Percentiles rank a stretch among this genome's conserved stretches.
Conservation (phyloP, 2,113 vertebrate species). For the Bubo blakistoni region DNA sequence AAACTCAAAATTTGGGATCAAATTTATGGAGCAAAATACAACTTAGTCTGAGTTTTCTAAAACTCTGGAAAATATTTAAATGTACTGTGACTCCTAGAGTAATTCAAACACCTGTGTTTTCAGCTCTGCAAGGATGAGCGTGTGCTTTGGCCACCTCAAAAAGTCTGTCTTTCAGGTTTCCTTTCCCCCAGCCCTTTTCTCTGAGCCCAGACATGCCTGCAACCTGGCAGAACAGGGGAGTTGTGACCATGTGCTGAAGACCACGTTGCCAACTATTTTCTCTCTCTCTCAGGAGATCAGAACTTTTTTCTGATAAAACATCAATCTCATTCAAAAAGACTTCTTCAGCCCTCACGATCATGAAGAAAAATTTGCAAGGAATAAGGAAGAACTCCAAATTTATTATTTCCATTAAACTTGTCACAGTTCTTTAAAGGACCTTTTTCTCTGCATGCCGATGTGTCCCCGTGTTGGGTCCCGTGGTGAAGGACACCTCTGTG, state of each 20-base stretch:
- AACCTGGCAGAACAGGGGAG: not conserved
- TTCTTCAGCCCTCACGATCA: not conserved
- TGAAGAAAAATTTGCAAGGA: not conserved
- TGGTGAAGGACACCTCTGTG: not conserved
- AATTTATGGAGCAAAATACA: not conserved
- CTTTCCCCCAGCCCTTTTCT: not conserved
- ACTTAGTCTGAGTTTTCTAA: not conserved
- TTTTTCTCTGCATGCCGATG: not conserved
- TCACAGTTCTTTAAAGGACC: rapidly evolving
- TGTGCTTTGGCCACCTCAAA: not conserved
- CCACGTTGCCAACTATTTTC: not conserved
- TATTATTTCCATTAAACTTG: not conserved
- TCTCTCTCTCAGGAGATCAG: not conserved
- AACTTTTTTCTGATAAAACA: not conserved
- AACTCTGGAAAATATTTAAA: not conserved
- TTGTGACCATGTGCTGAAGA: not conserved
- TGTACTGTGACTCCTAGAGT: not conserved
- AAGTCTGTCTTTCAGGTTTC: not conserved
- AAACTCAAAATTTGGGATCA: not conserved
- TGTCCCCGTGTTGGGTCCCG: rapidly evolving
- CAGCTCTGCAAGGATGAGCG: not conserved
- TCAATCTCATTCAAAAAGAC: not conserved
- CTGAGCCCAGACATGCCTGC: not conserved
- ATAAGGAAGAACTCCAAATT: not conserved
- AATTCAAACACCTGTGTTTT: not conserved